Conservation (phyloP, 2,888 invertebrate genomes). For the Hedychridium roseum region DNA sequence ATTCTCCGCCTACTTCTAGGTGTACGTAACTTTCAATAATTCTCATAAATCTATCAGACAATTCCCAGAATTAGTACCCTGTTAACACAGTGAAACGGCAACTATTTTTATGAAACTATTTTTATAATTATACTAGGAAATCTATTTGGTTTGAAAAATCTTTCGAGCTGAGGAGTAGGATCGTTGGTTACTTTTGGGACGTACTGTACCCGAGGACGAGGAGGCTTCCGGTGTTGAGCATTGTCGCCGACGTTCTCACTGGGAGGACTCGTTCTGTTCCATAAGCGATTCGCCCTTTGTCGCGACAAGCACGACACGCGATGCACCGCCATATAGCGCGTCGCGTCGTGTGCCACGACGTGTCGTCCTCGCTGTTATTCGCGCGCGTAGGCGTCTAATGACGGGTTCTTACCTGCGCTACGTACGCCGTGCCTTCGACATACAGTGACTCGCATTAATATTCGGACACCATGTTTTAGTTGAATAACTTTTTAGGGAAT, state of each 20-base stretch:
- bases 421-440: slow-evolving; percentile 18
- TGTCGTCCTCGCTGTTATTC: slow-evolving; percentile 25
- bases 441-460: background rate
- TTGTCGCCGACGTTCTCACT: slow-evolving; percentile 18
- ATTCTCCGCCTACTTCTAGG: too few relatives aligned
- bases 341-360: slow-evolving; percentile 8
- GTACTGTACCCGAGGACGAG: slow-evolving; percentile 6
- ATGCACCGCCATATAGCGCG: slow-evolving; percentile 8
- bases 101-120: too few relatives aligned
- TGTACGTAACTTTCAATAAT: too few relatives aligned
- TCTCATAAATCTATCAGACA: too few relatives aligned
- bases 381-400: slow-evolving; percentile 55
- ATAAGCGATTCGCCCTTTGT: slow-evolving; percentile 22
- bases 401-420: slow-evolving; percentile 44
- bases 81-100: too few relatives aligned
- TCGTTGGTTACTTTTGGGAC: slow-evolving; percentile 5
- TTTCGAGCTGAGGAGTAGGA: too few relatives aligned
- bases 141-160: too few relatives aligned
- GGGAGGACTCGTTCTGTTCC: slow-evolving; percentile 15
- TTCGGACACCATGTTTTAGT: too few relatives aligned
- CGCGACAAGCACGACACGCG: slow-evolving; percentile 25
- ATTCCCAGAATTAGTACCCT: too few relatives aligned
- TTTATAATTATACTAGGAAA: too few relatives aligned
- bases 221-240: slow-evolving; percentile 28
- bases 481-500: too few relatives aligned